Evolutionary conservation across 2,888 invertebrate genomes (phyloP), one percentile per base, ranked within the genome.

Genomic region (Apomyelois bistriatella): DNA sequence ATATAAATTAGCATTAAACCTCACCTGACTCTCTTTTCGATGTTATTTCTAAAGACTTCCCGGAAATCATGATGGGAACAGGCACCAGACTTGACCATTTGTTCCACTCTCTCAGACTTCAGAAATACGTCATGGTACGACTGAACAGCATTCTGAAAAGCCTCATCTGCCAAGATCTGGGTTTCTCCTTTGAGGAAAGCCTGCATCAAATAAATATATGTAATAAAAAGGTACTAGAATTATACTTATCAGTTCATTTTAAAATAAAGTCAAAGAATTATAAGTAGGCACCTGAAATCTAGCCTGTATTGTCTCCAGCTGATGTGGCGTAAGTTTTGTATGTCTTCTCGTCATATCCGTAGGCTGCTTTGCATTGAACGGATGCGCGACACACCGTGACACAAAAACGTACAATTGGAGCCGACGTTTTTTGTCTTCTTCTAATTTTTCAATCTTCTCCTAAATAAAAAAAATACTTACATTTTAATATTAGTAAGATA

Each of bases 361-460:
- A 0, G 98, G 98, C 80, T 99, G 99, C 87, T 99, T 99, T 9
- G 99, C 98, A 89, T 99, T 99, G 91, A 99, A 99, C 6, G 99
- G 99, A 90, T 99, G 99, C 6, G 99, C 98, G 74, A 99, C 94
- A 87, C 99, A 98, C 78, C 99, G 93, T 62, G 99, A 98, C 62
- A 99, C 97, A 84, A 99, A 99, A 62, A 99, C 99, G 88, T 99
- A 99, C 38, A 99, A 91, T 81, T 99, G 99, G 55, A 99, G 94
- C 57, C 97, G 94, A 58, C 95, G 94, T 81, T 99, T 99, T 60
- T 98, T 94, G 72, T 99, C 98, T 76, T 99, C 99, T 85, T 99
- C 99, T 78, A 99, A 95, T 58, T 97, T 94, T 79, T 99, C 99
- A 67, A 98, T 97, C 78, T 96, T 97, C 73, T 98, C 98, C 93